Conservation (phyloP, 1,140 invertebrate genomes). For the Eupeodes corollae region DNA sequence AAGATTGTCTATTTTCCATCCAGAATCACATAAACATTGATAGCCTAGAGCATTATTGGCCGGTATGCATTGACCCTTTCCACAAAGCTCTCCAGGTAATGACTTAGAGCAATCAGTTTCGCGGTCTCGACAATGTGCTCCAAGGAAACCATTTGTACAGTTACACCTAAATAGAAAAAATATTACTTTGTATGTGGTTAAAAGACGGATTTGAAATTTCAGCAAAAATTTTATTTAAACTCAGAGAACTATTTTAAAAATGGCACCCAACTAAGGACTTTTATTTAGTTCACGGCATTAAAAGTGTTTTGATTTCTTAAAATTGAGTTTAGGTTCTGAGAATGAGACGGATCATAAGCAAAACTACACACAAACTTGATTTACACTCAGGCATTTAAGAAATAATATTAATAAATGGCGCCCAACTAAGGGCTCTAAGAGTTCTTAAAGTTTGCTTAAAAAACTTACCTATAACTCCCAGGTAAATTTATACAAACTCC, state of each 20-base stretch:
- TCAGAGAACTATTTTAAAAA: no score
- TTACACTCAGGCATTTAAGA: background rate
- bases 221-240: background rate
- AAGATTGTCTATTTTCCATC: constrained; percentile 63
- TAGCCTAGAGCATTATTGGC: constrained; percentile 45
- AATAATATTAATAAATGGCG: background rate
- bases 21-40: constrained; percentile 70
- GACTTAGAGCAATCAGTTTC: constrained; percentile 57
- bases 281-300: no score
- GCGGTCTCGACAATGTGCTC: constrained; percentile 65
- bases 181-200: background rate
- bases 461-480: constrained; percentile 61
- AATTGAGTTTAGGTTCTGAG: no score
- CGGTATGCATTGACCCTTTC: constrained; percentile 70
- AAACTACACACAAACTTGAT: background rate
- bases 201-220: background rate
- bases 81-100: constrained; percentile 67
- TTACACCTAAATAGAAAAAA: constrained; percentile 48
- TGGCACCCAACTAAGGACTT: no score
- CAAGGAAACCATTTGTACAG: constrained; percentile 64
- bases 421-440: background rate
- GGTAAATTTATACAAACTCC: constrained; percentile 70
- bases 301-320: no score
- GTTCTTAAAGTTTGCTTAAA: no score
- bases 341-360: background rate